Conservation (phyloP, 2,113 vertebrate species). For the Brachypteracias leptosomus region DNA sequence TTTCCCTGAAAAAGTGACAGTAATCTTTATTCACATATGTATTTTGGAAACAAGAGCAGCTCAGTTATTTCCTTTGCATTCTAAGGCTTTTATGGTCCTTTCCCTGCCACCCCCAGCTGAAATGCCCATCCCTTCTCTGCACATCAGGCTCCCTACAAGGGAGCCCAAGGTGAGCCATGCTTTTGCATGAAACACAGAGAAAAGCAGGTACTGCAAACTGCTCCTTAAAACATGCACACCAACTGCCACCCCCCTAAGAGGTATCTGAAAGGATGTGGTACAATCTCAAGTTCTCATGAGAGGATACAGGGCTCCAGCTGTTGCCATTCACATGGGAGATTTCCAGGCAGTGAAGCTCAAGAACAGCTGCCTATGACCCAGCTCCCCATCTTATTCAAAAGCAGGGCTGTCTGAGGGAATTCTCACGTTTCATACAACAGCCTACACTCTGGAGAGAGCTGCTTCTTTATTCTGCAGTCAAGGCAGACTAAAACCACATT, state of each 20-base stretch:
- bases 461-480: neutral
- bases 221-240: neutral
- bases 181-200: neutral
- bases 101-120: rapidly evolving
- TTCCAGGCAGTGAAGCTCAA: neutral
- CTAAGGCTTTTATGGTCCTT: rapidly evolving
- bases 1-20: neutral
- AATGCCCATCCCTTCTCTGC: neutral
- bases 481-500: neutral
- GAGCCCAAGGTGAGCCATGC: neutral
- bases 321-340: neutral
- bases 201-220: neutral
- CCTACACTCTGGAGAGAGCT: too few species aligned
- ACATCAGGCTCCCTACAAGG: neutral
- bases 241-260: neutral
- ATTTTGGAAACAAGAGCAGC: neutral
- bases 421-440: neutral
- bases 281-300: neutral
- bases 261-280: neutral
- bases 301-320: neutral
- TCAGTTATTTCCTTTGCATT: neutral
- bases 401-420: neutral
- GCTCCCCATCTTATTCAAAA: neutral
- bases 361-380: neutral
- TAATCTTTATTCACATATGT: neutral